Evolutionary conservation across 2,113 vertebrate species (phyloP), one percentile per base, ranked within the genome.

Genomic region (Canis aureus): DNA sequence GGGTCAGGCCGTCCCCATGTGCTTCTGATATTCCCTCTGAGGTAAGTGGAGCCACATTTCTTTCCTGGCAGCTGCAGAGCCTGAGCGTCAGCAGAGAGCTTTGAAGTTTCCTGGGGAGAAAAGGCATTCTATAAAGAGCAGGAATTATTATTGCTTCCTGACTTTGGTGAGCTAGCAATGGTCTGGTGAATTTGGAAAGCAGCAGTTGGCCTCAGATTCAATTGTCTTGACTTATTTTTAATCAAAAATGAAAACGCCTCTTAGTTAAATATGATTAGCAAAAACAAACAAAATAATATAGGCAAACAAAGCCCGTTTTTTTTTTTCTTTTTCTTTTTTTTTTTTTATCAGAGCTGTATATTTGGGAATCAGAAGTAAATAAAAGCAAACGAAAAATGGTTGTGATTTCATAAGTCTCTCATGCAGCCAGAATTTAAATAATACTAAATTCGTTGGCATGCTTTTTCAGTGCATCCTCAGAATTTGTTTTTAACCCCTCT

Each of bases 51-150:
- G 94, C 81, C 98, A 97, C 91, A 67, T 98, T 97, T 97, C 69
- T 97, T 97, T 97, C 93, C 97, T 97, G 98, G 98, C 94, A 97
- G 96, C 91, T 81, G 69, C 59, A 73, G 69, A 96, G 74, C 74
- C 74, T 32, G 20, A 87, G 80, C 19, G 0, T 94, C 91, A 89
- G 92, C 90, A 97, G 66, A 95, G 87, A 69, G 74, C 96, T 97
- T 97, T 98, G 98, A 97, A 96, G 97, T 97, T 97, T 94, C 79
- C 85, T 35, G 53, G 89, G 93, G 91, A 89, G 92, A 60, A 84
- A 95, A 91, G 53, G 13, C 80, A 0, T 85, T 88, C 53, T 91
- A 35, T 97, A 94, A 95, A 88, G 91, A 96, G 64, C 83, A 94
- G 55, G 95, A 59, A 80, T 93, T 87, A 84, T 96, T 92, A 94